Percentiles rank a stretch among this genome's conserved stretches.
Evolutionary conservation across 2,888 invertebrate species (phyloP).

Genomic region (Dynastes grantii): DNA sequence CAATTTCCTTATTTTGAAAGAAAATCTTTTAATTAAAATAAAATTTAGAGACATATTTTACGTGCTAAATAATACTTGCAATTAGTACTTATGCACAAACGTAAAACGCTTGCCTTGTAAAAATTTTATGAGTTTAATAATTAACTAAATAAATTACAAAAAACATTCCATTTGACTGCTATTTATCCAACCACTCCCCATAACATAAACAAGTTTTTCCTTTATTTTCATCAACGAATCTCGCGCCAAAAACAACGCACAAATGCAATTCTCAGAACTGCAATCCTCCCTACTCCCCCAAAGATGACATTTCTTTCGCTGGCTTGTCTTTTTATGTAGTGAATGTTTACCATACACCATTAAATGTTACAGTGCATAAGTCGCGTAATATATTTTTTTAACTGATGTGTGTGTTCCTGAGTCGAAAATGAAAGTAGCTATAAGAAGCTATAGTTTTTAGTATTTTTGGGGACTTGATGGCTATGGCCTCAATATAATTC

Average conservation of each 20-base stretch:
- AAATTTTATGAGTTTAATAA: no score
- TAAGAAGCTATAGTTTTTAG: neutral
- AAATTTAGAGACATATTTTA: no score
- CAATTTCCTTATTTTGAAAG: no score
- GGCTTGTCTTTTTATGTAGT: constrained; percentile 3
- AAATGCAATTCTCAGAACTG: constrained; percentile 23
- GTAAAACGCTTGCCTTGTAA: no score
- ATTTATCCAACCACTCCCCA: neutral
- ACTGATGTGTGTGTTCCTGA: neutral
- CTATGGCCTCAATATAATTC: no score
- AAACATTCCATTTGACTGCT: no score
- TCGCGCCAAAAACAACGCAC: neutral
- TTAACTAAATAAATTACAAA: no score
- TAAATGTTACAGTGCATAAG: constrained; percentile 21
- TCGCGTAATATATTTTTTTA: constrained; percentile 2
- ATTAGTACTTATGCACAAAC: no score
- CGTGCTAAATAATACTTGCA: no score
- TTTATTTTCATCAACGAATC: no score
- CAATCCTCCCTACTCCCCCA: constrained; percentile 1
- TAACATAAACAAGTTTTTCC: constrained; percentile 11
- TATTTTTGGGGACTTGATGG: no score
- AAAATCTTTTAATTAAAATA: no score
- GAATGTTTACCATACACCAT: neutral
- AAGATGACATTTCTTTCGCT: constrained; percentile 15
- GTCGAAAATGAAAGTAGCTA: constrained; percentile 13